Conservation (phyloP, 2,113 vertebrate species). For the Arothron firmamentum region DNA sequence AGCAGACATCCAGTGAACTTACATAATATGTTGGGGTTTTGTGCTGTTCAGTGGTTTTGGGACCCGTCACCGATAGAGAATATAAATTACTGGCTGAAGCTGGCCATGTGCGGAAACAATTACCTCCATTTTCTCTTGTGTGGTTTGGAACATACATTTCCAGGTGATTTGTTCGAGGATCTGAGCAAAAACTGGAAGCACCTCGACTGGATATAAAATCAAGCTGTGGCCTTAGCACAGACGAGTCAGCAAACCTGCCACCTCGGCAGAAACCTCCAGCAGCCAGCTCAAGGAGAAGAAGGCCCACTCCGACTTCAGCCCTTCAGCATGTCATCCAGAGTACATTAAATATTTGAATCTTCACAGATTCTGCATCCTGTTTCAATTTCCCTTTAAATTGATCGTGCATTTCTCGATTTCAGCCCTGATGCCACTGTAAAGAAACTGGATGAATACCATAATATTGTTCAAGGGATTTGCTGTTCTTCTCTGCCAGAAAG, state of each 20-base stretch:
- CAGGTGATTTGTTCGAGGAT: conserved; percentile 62
- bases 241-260: conserved; percentile 22
- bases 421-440: conserved; percentile 35
- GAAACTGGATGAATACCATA: conserved; percentile 34
- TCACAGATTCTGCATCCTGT: conserved; percentile 8
- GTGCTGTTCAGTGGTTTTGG: conserved; percentile 39
- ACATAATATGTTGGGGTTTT: conserved; percentile 22
- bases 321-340: too few relatives aligned
- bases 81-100: conserved; percentile 28
- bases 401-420: conserved; percentile 39
- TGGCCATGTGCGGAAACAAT: conserved; percentile 51
- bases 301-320: too few relatives aligned
- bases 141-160: conserved; percentile 56
- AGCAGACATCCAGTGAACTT: conserved; percentile 8
- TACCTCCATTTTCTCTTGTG: conserved; percentile 30
- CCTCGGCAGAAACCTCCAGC: conserved; percentile 49
- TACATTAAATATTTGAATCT: too few relatives aligned
- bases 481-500: conserved; percentile 47
- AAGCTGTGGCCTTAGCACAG: conserved; percentile 48
- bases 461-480: conserved; percentile 37
- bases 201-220: conserved; percentile 60
- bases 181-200: conserved; percentile 56
- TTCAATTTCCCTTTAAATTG: conserved; percentile 35
- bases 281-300: conserved; percentile 15
- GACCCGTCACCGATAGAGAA: conserved; percentile 15